These are phyloP conservation scores for Leptopilina drosophilae DNA, from an alignment of 2,888 invertebrate genomes.

Conservation along the genomic window DNA sequence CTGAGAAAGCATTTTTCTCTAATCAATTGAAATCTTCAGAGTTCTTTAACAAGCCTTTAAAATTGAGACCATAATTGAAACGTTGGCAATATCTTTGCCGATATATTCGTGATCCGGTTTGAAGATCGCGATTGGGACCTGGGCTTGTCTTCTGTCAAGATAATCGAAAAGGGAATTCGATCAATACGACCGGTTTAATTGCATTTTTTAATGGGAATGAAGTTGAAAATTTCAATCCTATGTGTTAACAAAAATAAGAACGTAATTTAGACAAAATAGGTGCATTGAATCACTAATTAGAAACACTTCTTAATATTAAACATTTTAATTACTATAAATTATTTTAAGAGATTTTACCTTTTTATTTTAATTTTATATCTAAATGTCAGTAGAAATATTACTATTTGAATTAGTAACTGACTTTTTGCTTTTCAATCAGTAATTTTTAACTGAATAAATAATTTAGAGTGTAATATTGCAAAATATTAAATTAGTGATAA, in stretches of 20 bases:
- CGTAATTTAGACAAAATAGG: too few relatives aligned
- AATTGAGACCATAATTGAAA: constrained; percentile 28
- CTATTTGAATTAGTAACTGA: too few relatives aligned
- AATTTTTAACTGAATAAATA: too few relatives aligned
- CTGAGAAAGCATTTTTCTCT: constrained; percentile 6
- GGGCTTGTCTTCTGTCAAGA: constrained; percentile 31
- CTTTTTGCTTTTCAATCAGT: too few relatives aligned
- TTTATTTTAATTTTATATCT: too few relatives aligned
- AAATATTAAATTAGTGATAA: too few relatives aligned
- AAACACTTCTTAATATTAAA: too few relatives aligned
- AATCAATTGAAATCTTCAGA: not conserved
- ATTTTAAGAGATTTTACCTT: too few relatives aligned
- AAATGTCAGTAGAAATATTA: too few relatives aligned
- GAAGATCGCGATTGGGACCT: constrained; percentile 9
- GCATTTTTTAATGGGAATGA: constrained; percentile 3
- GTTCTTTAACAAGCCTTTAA: constrained; percentile 10
- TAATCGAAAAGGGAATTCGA: constrained; percentile 34
- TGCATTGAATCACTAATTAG: too few relatives aligned
- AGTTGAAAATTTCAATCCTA: constrained; percentile 21
- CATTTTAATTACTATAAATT: too few relatives aligned
- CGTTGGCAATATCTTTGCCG: constrained; percentile 31
- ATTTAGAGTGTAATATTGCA: too few relatives aligned
- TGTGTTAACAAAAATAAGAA: constrained; percentile 7
- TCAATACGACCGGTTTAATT: constrained; percentile 39
- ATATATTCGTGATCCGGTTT: constrained; percentile 39